Evolutionary conservation across 2,113 vertebrate species (phyloP).

Genomic region (Scalopus aquaticus): DNA sequence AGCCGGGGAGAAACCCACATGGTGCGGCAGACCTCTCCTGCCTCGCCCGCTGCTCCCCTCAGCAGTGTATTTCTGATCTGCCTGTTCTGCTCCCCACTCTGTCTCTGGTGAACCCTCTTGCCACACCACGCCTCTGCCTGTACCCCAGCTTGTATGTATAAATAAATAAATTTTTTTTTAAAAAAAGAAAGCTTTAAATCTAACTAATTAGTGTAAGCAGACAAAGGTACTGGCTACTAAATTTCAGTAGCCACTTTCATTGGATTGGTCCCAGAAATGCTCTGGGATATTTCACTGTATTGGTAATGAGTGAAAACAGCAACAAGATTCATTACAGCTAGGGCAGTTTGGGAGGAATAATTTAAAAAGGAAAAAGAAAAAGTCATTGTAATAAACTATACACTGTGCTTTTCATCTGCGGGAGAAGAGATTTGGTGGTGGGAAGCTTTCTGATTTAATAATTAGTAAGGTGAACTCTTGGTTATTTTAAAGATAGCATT

Average conservation of each 20-base stretch:
- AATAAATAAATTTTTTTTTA: no score
- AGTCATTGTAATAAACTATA: slow-evolving; percentile 46
- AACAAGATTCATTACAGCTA: slow-evolving; percentile 30
- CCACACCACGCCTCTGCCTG: no score
- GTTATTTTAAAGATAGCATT: slow-evolving; percentile 76
- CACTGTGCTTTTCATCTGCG: slow-evolving; percentile 54
- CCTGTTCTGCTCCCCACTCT: no score
- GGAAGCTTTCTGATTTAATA: slow-evolving; percentile 75
- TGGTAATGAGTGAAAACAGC: slow-evolving; percentile 64
- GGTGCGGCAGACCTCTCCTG: no score
- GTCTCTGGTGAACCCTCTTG: no score
- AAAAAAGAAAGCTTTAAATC: slow-evolving; percentile 64
- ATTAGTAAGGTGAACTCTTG: slow-evolving; percentile 63
- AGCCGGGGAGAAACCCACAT: no score
- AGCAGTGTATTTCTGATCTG: no score
- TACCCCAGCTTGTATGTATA: no score
- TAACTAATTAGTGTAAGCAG: slow-evolving; percentile 61
- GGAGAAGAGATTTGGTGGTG: slow-evolving; percentile 64
- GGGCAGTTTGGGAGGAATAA: slow-evolving; percentile 44
- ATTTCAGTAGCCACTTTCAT: slow-evolving; percentile 69
- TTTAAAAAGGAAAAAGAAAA: slow-evolving; percentile 36
- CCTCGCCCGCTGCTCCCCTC: no score
- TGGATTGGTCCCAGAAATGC: slow-evolving; percentile 38
- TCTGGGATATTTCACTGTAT: slow-evolving; percentile 70
- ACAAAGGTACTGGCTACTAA: slow-evolving; percentile 67